phyloP scores from a whole-genome alignment of 2,797 vertebrate genomes.

The Chloroceryle inda region DNA sequence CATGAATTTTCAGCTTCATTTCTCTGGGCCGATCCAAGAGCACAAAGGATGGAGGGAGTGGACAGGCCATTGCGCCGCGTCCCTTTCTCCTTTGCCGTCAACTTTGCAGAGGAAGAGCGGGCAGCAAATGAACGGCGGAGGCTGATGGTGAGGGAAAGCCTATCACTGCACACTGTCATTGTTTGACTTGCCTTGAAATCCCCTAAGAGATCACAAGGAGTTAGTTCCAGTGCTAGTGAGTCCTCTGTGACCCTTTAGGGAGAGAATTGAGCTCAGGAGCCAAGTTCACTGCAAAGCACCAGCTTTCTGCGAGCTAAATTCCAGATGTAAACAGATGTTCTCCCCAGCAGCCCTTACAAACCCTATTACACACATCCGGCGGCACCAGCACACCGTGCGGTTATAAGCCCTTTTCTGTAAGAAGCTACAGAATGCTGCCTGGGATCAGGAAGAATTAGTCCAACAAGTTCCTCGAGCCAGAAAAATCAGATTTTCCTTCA shows the following conservation, averaged over 20 bases:
- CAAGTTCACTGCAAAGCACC: neutral
- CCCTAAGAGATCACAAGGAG: neutral
- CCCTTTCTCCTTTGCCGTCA: constrained; percentile 8
- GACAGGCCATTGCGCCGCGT: neutral
- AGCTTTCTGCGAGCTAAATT: neutral
- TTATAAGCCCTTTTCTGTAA: neutral
- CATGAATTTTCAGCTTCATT: neutral
- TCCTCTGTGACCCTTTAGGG: neutral
- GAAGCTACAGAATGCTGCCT: neutral
- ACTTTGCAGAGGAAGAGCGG: neutral
- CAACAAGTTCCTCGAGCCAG: neutral
- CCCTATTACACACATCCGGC: rapidly evolving
- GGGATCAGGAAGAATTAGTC: neutral
- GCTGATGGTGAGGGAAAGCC: neutral
- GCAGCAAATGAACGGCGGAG: neutral
- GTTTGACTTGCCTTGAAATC: neutral
- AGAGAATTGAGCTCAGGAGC: neutral
- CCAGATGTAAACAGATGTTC: neutral
- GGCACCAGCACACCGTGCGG: rapidly evolving
- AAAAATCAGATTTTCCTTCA: neutral
- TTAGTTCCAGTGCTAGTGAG: neutral
- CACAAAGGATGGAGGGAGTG: neutral
- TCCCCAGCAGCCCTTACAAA: neutral
- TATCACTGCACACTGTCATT: neutral
- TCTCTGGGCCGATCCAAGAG: neutral